A percentile compares a stretch with the other conserved stretches of the same genome.
Conservation (phyloP, 2,113 vertebrate genomes). For the Campylorhamphus procurvoides region DNA sequence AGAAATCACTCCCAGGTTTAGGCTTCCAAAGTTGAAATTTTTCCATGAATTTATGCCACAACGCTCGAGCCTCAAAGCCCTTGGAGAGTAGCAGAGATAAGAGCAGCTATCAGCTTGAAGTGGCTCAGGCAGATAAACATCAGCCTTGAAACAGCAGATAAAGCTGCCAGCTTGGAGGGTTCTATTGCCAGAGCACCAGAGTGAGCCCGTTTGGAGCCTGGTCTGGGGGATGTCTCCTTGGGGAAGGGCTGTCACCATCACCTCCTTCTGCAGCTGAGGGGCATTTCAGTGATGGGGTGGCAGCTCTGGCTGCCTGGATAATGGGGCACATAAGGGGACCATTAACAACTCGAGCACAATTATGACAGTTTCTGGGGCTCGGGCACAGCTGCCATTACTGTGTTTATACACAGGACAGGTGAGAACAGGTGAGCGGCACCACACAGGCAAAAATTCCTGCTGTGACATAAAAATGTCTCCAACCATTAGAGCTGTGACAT, state of each 20-base stretch:
- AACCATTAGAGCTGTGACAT: background rate
- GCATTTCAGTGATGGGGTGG: background rate
- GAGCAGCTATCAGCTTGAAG: constrained; percentile 14
- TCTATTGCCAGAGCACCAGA: background rate
- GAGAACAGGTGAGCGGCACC: background rate
- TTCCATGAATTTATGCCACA: background rate
- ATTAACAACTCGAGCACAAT: background rate
- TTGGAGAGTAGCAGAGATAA: background rate
- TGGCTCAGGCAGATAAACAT: constrained; percentile 19
- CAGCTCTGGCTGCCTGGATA: background rate
- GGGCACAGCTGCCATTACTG: background rate
- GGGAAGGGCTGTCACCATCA: background rate
- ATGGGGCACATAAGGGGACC: background rate
- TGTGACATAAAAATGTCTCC: background rate
- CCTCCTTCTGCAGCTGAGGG: rapidly evolving
- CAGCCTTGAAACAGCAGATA: background rate
- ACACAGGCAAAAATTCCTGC: background rate
- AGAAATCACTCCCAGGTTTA: background rate
- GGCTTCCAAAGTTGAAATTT: background rate
- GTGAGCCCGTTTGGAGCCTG: background rate
- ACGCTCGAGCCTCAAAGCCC: background rate
- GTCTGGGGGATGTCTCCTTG: background rate
- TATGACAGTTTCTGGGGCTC: background rate
- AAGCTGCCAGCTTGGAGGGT: background rate
- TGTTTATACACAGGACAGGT: background rate